A percentile compares a stretch with the other conserved stretches of the same genome.
Conservation (phyloP, 2,888 invertebrate genomes). For the Octonoba sinensis region DNA sequence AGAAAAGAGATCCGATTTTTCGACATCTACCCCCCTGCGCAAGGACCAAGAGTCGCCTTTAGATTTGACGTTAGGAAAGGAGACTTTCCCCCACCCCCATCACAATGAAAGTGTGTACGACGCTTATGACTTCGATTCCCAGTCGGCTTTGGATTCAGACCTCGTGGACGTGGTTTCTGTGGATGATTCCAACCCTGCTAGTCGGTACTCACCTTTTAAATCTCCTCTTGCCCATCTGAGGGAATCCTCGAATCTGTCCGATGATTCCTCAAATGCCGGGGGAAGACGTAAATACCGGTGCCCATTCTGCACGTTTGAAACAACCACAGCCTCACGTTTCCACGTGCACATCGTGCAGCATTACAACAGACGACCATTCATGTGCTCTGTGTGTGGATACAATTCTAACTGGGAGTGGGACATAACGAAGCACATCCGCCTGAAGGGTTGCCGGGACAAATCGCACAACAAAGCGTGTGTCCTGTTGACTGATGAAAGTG, state of each 20-base stretch:
- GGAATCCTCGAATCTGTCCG: slow-evolving; percentile 8
- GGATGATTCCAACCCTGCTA: not conserved
- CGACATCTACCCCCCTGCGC: slow-evolving; percentile 11
- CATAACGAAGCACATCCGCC: slow-evolving; percentile 93
- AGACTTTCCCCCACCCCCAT: slow-evolving; percentile 41
- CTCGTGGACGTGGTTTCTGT: slow-evolving; percentile 25
- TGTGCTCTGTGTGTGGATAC: slow-evolving; percentile 93
- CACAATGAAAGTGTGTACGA: slow-evolving; percentile 10
- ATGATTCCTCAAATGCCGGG: slow-evolving; percentile 21
- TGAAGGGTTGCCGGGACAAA: slow-evolving; percentile 84
- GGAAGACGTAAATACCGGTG: slow-evolving; percentile 85
- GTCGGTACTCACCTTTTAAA: slow-evolving; percentile 4
- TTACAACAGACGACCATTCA: slow-evolving; percentile 90
- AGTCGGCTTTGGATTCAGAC: not conserved
- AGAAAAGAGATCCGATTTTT: slow-evolving; percentile 31
- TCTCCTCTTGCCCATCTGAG: slow-evolving; percentile 20
- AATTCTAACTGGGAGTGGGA: slow-evolving; percentile 98
- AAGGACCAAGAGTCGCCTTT: slow-evolving; percentile 31
- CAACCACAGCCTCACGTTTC: slow-evolving; percentile 91
- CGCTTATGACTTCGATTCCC: slow-evolving; percentile 49
- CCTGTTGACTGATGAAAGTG: slow-evolving; percentile 89
- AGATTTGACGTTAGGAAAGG: slow-evolving; percentile 40
- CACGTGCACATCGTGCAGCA: slow-evolving; percentile 95
- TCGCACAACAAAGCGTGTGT: slow-evolving; percentile 81
- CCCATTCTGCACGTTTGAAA: slow-evolving; percentile 92